These are phyloP conservation scores for Halcyon smyrnensis DNA, from an alignment of 2,797 vertebrate species.

Conservation along the genomic window DNA sequence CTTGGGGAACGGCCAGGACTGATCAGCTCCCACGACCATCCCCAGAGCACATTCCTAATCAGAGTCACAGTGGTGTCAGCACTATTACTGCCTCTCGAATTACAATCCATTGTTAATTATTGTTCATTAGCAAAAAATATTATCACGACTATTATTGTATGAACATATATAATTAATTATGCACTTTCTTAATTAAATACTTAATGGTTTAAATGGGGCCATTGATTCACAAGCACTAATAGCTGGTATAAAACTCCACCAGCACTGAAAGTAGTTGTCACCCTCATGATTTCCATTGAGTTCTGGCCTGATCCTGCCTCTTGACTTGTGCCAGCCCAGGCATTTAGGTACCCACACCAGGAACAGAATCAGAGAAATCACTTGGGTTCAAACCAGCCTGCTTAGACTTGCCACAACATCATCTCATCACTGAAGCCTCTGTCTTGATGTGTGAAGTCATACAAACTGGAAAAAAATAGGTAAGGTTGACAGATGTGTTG, in stretches of 20 bases:
- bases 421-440: neutral
- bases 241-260: neutral
- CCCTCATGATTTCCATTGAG: neutral
- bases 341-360: neutral
- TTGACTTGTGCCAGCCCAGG: neutral
- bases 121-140: conserved; percentile 32
- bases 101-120: neutral
- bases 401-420: neutral
- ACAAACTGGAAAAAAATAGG: neutral
- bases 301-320: neutral
- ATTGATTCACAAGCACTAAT: neutral
- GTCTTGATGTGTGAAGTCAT: neutral
- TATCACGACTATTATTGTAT: neutral
- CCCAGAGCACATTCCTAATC: neutral
- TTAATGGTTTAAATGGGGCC: conserved; percentile 1
- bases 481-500: neutral
- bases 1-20: neutral
- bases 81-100: neutral
- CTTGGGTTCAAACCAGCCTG: neutral
- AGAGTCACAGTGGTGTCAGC: neutral
- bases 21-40: accelerated
- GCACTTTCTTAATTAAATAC: conserved; percentile 47
- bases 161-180: conserved; percentile 42
- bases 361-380: neutral
- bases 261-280: neutral